Base-by-base conservation (phyloP, 2,888 invertebrate genomes). In the Neoascia interrupta region DNA sequence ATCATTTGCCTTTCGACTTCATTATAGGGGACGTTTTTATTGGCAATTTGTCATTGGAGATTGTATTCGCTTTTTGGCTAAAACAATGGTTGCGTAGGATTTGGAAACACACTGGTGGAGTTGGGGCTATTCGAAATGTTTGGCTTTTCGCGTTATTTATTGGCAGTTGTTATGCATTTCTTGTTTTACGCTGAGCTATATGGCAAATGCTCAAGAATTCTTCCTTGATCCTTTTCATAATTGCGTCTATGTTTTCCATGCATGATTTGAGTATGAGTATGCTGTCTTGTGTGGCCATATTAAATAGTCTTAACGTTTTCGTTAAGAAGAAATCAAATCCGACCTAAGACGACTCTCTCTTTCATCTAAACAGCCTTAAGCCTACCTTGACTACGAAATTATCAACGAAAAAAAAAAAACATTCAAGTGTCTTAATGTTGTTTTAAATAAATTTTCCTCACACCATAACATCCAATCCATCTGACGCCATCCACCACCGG, bases 41-140 rank as follows among this genome's bases (percentile, higher is more conserved):
- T 34, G 58, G 28, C 45, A n/a, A 63, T 63, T 58, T 11, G 28
- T 75, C 63, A 63, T 58, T 37, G 26, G 51, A 21, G 47, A 23
- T 43, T 56, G 28, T 21, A 53, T 58, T 53, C 53, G 13, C 11
- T 41, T 66, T 45, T 72, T 72, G 72, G 72, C 72, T 36, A 10
- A 15, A 1, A 23, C 8, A 34, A 41, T 1, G 8, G n/a, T n/a
- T 64, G 72, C 72, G 72, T 73, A 64, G 72, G 72, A 51, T 56
- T 41, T 23, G 23, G 3, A 31, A n/a, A 31, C 5, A 11, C 11
- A n/a, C 11, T 3, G 15, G 13, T 10, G n/a, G 21, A 10, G 16
- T 6, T 18, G 6, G 10, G 26, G 26, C 5, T 4, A 26, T 26
- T 4, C 26, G 8, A 31, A 31, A 31, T 31, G 10, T n/a, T 19